Evolutionary conservation across 2,113 vertebrate species (phyloP).

Genomic region (Ictalurus punctatus): DNA sequence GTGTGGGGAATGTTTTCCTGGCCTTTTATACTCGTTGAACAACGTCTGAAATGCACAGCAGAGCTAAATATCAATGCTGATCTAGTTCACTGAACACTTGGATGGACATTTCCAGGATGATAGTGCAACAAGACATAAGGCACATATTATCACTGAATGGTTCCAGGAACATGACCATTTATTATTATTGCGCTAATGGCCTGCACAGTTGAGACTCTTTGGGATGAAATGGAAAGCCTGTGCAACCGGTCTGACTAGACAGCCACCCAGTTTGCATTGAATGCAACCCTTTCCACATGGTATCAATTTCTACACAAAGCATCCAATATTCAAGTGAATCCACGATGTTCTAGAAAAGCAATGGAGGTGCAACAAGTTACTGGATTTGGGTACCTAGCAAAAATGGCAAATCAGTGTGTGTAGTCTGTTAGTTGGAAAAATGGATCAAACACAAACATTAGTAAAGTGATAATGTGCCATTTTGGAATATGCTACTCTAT

Average conservation of each 20-base stretch:
- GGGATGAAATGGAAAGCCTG: background rate
- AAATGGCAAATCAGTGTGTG: background rate
- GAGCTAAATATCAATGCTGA: background rate
- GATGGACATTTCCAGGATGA: background rate
- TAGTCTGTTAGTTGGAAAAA: slow-evolving; percentile 20
- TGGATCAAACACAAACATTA: slow-evolving; percentile 39
- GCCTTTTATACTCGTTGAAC: background rate
- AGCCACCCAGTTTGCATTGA: background rate
- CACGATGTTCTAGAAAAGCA: background rate
- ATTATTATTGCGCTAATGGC: background rate
- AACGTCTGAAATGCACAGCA: background rate
- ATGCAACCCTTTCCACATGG: background rate
- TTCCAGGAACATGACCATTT: background rate
- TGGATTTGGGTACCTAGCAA: background rate
- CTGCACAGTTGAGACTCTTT: background rate
- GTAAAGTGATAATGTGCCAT: slow-evolving; percentile 73
- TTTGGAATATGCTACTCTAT: slow-evolving; percentile 62
- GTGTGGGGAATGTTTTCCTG: slow-evolving; percentile 19
- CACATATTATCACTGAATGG: background rate
- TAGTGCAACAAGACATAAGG: background rate
- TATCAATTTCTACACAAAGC: background rate
- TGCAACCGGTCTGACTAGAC: background rate
- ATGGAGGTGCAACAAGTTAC: background rate
- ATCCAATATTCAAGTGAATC: background rate
- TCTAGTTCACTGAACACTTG: background rate